Evolutionary conservation across 2,113 vertebrate species (phyloP), one percentile per base, ranked within the genome.

Genomic region (Datnioides undecimradiatus): DNA sequence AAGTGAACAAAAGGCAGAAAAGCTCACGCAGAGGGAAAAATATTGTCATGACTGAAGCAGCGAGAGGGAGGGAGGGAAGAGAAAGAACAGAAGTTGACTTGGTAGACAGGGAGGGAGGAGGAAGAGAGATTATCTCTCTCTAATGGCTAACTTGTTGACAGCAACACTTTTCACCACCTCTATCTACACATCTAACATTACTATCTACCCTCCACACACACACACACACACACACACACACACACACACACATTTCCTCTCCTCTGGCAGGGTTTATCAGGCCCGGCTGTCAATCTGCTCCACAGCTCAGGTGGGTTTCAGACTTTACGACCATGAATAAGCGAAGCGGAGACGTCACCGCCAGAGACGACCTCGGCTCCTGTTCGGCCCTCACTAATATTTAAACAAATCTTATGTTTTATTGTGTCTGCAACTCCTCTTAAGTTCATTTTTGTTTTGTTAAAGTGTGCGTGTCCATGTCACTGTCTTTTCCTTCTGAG

Each of bases 121-220:
- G 89, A 80, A 80, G 86, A 89, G 83, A 87, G 87, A 90, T 92
- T 88, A 88, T 90, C 87, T 71, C 84, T 80, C 91, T 87, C 84
- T 88, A 92, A 90, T 90, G 89, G 88, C 86, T 38, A 77, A 88
- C 86, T 34, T 91, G 89, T 88, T 91, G 91, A 92, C 87, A 91
- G 89, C 84, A 80, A 85, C 78, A 91, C 87, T 86, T 92, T 90
- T 90, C 89, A 87, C 62, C 86, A 90, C 84, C 83, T 83, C 84
- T 79, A 88, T 88, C 90, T 89, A 68, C 80, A 86, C 72, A 82
- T 89, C 87, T 90, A 83, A 82, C 68, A 40, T 83, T 84, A 85
- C 87, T 64, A 79, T 81, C 80, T 70, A 19, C 64, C 73, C 73
- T 43, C 6, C 41, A 41, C 62, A 59, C 66, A 58, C 71, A 49